Base-by-base conservation (phyloP, 1,140 invertebrate genomes). In the Cryptotermes secundus region DNA sequence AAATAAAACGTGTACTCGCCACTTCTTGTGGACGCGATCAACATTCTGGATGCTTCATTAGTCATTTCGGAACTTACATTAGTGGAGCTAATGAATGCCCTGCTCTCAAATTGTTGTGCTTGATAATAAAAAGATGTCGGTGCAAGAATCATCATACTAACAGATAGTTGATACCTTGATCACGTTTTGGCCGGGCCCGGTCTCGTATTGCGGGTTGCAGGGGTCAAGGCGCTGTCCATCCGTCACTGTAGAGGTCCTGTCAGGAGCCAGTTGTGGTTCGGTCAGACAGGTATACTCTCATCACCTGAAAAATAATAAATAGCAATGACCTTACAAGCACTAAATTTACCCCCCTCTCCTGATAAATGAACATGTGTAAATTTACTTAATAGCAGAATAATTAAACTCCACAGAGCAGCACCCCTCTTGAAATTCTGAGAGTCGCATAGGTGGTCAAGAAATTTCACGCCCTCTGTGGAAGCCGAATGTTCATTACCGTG, bases 21-120 rank as follows among this genome's bases (percentile, higher is more conserved):
- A 72, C 59, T 72, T 72, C 59, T 72, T 72, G 31, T 14, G 59
- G 59, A 72, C 59, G 16, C n/a, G 59, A 31, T 72, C 31, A 72
- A 31, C 26, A 72, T 7, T 72, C 59, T 72, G 0, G n/a, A 72
- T n/a, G 7, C 6, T 72, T 72, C 59, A 72, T 72, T 72, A 72
- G 59, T 72, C 59, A 72, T 31, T 72, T 72, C 59, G 59, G 59
- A 72, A 72, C 59, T 72, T 72, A 31, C 59, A 72, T 72, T 72
- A 72, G 59, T 31, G 59, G n/a, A 72, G 59, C 59, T 72, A 72
- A 72, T 72, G 59, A 72, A 72, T 72, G 59, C 14, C 59, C 59
- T 31, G 59, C 59, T 72, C 59, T 72, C 59, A 72, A 72, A 31
- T 72, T 72, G 59, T 72, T 72, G 59, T 72, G 59, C 59, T 72